phyloP scores from a whole-genome alignment of 2,888 invertebrate genomes.

The Andrena minutula region DNA sequence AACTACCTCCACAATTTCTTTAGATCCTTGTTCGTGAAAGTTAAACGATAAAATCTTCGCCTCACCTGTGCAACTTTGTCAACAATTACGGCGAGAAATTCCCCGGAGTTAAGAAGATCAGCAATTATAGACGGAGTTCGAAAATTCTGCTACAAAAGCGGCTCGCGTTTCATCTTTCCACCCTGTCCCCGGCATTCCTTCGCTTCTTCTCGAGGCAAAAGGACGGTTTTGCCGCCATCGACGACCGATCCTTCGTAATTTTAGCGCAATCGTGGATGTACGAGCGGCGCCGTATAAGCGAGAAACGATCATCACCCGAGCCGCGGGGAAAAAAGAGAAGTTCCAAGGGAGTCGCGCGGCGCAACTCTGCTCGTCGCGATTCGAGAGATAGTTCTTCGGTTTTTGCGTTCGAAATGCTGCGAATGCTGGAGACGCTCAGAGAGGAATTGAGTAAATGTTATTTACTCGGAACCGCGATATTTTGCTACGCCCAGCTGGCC shows the following conservation, averaged over 20 bases:
- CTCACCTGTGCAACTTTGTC: too few relatives aligned
- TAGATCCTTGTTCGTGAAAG: neutral
- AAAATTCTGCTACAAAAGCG: constrained; percentile 25
- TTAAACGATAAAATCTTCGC: neutral
- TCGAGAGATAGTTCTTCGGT: neutral
- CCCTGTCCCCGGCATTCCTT: constrained; percentile 13
- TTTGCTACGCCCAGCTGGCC: neutral
- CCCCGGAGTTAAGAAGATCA: neutral
- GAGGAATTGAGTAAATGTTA: constrained; percentile 4
- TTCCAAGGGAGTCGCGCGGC: neutral
- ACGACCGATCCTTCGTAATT: constrained; percentile 28
- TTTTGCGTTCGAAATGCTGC: constrained; percentile 20
- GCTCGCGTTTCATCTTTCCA: constrained; percentile 26
- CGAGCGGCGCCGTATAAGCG: constrained; percentile 42
- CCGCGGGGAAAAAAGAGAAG: neutral
- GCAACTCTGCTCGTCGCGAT: constrained; percentile 4
- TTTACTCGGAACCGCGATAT: constrained; percentile 35
- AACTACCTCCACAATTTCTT: neutral
- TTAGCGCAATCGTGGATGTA: constrained; percentile 33
- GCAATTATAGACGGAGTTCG: constrained; percentile 3
- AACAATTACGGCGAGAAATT: neutral
- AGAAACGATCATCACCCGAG: constrained; percentile 34
- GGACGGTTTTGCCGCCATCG: constrained; percentile 10
- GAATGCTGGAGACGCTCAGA: constrained; percentile 19
- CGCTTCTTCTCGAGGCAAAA: neutral